Percentiles rank a stretch among this genome's conserved stretches.
phyloP scores from a whole-genome alignment of 2,888 invertebrate genomes.

The Polylopha cassiicola region DNA sequence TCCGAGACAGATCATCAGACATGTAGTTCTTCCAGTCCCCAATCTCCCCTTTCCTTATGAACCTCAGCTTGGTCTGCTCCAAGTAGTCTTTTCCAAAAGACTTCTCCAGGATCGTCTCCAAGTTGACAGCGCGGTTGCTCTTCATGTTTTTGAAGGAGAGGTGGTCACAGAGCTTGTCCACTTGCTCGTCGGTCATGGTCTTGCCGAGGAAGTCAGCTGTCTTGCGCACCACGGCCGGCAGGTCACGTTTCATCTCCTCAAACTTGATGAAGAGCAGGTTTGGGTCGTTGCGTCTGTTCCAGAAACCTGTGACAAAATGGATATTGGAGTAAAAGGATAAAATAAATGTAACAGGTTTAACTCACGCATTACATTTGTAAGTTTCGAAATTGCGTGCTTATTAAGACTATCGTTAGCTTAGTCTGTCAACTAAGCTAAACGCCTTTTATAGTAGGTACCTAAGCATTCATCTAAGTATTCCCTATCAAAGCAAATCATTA shows the following conservation, averaged over 20 bases:
- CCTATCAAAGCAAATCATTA: too few species aligned
- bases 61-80: conserved; percentile 74
- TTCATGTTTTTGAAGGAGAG: conserved; percentile 90
- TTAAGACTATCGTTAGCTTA: too few species aligned
- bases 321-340: too few species aligned
- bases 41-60: conserved; percentile 86
- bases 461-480: too few species aligned
- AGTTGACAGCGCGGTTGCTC: conserved; percentile 86
- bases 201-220: conserved; percentile 86
- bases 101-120: conserved; percentile 79
- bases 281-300: conserved; percentile 82
- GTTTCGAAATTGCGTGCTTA: too few species aligned
- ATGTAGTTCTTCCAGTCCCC: conserved; percentile 90
- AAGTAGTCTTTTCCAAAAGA: conserved; percentile 66
- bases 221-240: conserved; percentile 79
- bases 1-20: conserved; percentile 81
- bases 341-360: too few species aligned
- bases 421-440: too few species aligned
- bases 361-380: not conserved
- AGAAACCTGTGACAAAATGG: conserved; percentile 69
- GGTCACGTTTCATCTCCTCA: conserved; percentile 88
- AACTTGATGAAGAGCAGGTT: conserved; percentile 88
- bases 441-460: too few species aligned
- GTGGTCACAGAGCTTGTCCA: conserved; percentile 82
- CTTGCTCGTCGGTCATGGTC: conserved; percentile 79